Percentiles rank a stretch among this genome's conserved stretches.
Conservation (phyloP, 1,140 invertebrate genomes). For the Halesus radiatus region DNA sequence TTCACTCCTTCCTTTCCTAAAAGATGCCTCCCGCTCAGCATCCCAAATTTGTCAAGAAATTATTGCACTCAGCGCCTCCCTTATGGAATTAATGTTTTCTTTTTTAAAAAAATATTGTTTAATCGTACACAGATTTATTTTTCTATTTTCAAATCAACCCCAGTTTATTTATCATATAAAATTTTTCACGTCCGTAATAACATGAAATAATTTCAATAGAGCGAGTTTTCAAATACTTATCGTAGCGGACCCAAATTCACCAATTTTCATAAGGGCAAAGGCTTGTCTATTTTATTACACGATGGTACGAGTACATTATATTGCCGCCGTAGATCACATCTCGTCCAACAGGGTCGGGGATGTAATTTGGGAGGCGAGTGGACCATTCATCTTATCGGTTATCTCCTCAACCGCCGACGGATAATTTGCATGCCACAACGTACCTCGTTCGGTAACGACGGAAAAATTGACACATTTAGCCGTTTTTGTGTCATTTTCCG, state of each 20-base stretch:
- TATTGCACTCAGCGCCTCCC: no score
- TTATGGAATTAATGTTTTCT: no score
- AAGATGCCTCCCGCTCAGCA: no score
- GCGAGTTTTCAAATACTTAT: not conserved
- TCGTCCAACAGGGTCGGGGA: constrained; percentile 10
- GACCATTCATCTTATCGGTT: constrained; percentile 16
- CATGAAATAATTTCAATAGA: no score
- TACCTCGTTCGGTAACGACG: constrained; percentile 1
- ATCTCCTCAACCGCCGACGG: constrained; percentile 4
- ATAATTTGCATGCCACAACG: constrained; percentile 24
- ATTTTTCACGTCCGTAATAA: no score
- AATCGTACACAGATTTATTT: no score
- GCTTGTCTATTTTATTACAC: no score
- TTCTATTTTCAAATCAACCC: no score
- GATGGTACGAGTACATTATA: not conserved
- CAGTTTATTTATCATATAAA: no score
- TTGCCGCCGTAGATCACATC: constrained; percentile 22
- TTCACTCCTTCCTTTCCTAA: no score
- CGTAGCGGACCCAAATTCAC: not conserved
- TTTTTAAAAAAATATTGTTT: no score
- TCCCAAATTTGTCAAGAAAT: no score
- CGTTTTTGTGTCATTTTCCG: not conserved
- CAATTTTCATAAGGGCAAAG: not conserved
- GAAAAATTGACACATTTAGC: not conserved
- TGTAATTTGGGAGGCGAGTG: constrained; percentile 25